Evolutionary conservation across 2,113 vertebrate genomes (phyloP).

Genomic region (Speoplatyrhinus poulsoni): DNA sequence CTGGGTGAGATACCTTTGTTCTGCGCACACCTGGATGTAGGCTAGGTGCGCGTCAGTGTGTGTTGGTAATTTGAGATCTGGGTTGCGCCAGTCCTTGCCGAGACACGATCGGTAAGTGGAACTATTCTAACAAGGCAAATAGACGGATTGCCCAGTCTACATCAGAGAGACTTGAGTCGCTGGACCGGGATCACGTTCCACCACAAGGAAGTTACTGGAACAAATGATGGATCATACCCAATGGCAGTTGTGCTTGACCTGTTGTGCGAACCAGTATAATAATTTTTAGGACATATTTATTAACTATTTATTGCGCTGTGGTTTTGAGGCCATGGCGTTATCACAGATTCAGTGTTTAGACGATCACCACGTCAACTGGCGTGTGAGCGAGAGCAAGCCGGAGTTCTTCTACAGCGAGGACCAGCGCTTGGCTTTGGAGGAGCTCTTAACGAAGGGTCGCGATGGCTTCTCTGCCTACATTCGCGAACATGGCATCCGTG

Average conservation of each 20-base stretch:
- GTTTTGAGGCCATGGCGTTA: conserved; percentile 79
- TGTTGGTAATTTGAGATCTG: conserved; percentile 15
- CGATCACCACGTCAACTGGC: conserved; percentile 92
- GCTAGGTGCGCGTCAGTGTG: background rate
- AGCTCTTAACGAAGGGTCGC: conserved; percentile 74
- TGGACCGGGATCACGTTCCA: background rate
- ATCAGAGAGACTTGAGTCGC: conserved; percentile 7
- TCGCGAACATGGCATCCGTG: conserved; percentile 78
- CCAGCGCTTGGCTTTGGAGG: conserved; percentile 90
- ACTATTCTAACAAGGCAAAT: background rate
- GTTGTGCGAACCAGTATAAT: conserved; percentile 4
- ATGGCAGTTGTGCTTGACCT: conserved; percentile 24
- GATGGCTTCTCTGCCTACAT: conserved; percentile 83
- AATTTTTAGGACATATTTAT: conserved; percentile 19
- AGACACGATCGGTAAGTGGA: background rate
- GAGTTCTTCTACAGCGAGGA: conserved; percentile 98
- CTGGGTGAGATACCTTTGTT: conserved; percentile 28
- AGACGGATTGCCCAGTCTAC: background rate
- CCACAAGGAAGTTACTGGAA: conserved; percentile 17
- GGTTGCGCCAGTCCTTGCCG: background rate
- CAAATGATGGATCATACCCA: conserved; percentile 22
- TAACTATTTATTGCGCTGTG: conserved; percentile 1
- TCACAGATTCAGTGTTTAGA: conserved; percentile 96
- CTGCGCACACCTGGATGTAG: conserved; percentile 35
- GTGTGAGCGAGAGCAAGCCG: conserved; percentile 89